Evolutionary conservation across 2,888 invertebrate genomes (phyloP).

Genomic region (Drosophila colorata): DNA sequence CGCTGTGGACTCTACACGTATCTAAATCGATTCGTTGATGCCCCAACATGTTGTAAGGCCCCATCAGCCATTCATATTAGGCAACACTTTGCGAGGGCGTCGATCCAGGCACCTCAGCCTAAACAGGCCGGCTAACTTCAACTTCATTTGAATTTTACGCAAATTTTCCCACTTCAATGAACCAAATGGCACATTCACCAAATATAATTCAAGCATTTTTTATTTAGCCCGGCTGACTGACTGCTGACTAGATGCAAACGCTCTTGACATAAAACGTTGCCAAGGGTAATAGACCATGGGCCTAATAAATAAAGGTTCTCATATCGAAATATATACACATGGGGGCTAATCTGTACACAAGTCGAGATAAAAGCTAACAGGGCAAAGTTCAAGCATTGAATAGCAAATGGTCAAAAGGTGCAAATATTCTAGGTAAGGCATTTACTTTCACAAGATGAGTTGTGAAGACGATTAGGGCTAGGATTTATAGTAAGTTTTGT

Average conservation of each 20-base stretch:
- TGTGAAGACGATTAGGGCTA: neutral
- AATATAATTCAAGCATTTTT: constrained; percentile 63
- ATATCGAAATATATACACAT: constrained; percentile 32
- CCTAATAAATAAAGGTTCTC: constrained; percentile 43
- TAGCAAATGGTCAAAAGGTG: no score
- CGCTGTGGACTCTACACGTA: constrained; percentile 30
- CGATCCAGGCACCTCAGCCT: constrained; percentile 42
- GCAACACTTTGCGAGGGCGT: constrained; percentile 17
- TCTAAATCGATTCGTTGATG: constrained; percentile 52
- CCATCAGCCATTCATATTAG: constrained; percentile 2
- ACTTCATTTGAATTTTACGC: constrained; percentile 65
- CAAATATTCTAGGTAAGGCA: neutral
- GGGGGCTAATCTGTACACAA: neutral
- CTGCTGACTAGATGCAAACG: constrained; percentile 1
- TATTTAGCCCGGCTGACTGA: constrained; percentile 36
- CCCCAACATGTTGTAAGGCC: no score
- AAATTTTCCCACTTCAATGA: constrained; percentile 52
- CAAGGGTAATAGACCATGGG: constrained; percentile 47
- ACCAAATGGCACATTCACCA: constrained; percentile 34
- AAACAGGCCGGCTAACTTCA: constrained; percentile 33
- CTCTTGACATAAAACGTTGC: constrained; percentile 61
- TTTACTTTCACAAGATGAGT: neutral
- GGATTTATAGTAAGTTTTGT: neutral
- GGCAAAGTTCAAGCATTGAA: neutral
- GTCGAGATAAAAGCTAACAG: neutral